Evolutionary conservation across 2,888 invertebrate genomes (phyloP).

Genomic region (Pseudococcus longispinus): DNA sequence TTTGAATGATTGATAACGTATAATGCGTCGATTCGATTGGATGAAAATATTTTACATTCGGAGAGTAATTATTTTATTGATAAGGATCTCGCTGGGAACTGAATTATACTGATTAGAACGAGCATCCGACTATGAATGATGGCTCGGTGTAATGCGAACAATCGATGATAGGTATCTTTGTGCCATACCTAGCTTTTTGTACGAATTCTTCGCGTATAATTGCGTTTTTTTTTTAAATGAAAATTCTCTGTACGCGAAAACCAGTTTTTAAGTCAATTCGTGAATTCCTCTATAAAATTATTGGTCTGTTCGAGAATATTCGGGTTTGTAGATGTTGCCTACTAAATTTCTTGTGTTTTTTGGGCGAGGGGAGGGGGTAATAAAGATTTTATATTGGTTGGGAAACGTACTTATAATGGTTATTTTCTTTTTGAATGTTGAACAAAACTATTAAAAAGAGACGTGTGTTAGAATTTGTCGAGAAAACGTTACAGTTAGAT

Average conservation of each 20-base stretch:
- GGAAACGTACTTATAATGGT: no score
- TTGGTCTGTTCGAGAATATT: neutral
- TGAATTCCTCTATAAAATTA: neutral
- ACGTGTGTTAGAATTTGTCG: no score
- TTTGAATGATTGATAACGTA: neutral
- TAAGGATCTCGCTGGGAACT: neutral
- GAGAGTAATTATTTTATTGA: neutral
- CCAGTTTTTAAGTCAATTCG: neutral
- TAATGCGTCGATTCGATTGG: neutral
- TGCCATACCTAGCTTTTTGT: neutral
- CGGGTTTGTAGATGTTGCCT: neutral
- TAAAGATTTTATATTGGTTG: no score
- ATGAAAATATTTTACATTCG: neutral
- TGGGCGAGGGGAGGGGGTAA: no score
- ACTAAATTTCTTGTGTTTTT: neutral
- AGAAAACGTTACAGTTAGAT: no score
- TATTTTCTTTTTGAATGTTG: no score
- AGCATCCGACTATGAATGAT: constrained; percentile 11
- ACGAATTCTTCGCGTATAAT: neutral
- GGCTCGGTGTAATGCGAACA: neutral
- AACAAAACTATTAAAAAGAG: no score
- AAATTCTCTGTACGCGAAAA: neutral
- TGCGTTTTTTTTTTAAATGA: neutral
- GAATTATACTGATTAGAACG: constrained; percentile 9
- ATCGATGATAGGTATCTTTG: neutral